These are phyloP conservation scores for Leptobrachium leishanense DNA, from an alignment of 2,113 vertebrate genomes.

Conservation along the genomic window DNA sequence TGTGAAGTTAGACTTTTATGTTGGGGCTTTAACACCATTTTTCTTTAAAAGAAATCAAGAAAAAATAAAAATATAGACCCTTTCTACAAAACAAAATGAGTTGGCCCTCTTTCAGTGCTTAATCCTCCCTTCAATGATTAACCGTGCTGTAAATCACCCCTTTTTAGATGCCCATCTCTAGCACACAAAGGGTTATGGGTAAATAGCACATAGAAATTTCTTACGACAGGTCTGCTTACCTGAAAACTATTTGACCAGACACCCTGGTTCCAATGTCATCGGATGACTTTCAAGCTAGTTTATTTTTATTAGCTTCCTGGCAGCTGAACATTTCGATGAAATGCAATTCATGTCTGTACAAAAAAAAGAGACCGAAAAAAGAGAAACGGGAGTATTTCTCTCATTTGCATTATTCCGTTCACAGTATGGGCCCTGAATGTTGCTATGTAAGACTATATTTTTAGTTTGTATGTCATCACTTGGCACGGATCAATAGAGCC, in stretches of 20 bases:
- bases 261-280: neutral
- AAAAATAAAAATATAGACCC: too few species aligned
- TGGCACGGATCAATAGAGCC: conserved; percentile 29
- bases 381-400: neutral
- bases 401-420: neutral
- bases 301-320: conserved; percentile 16
- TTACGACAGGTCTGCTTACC: neutral
- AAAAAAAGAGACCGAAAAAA: neutral
- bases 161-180: neutral
- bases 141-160: too few species aligned
- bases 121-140: too few species aligned
- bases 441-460: neutral
- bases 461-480: neutral
- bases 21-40: too few species aligned
- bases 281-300: neutral
- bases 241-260: neutral
- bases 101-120: too few species aligned
- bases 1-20: too few species aligned
- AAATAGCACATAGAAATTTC: neutral
- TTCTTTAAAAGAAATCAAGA: too few species aligned
- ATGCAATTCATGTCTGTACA: conserved; percentile 14
- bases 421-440: neutral
- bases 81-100: too few species aligned
- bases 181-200: neutral
- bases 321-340: conserved; percentile 1